Evolutionary conservation across 2,113 vertebrate species (phyloP).

Genomic region (Istiophorus platypterus): DNA sequence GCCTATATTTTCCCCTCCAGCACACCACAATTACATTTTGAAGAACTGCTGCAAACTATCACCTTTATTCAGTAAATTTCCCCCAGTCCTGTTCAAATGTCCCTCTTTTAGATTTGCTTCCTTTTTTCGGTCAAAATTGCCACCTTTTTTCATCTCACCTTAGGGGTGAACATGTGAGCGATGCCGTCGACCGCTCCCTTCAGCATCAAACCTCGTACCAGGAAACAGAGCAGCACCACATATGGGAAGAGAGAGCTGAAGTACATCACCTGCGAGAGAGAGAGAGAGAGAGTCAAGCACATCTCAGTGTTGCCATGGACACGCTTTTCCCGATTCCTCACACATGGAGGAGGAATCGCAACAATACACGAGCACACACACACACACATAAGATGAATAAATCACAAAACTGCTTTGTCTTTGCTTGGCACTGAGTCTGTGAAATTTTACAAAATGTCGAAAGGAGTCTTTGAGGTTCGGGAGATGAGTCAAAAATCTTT

Average conservation of each 20-base stretch:
- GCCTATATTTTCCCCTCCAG: background rate
- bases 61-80: background rate
- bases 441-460: conserved; percentile 45
- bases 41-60: background rate
- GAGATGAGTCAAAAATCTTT: conserved; percentile 40
- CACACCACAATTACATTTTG: background rate
- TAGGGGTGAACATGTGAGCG: conserved; percentile 98
- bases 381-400: conserved; percentile 19
- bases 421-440: conserved; percentile 47
- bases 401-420: conserved; percentile 40
- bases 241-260: conserved; percentile 99
- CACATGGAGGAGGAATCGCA: conserved; percentile 42
- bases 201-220: conserved; percentile 93
- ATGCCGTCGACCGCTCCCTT: conserved; percentile 95
- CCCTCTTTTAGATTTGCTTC: too few relatives aligned
- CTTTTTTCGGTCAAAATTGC: background rate
- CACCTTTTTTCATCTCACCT: conserved; percentile 84
- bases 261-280: conserved; percentile 93
- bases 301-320: conserved; percentile 68
- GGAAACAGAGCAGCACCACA: conserved; percentile 96
- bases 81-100: background rate
- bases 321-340: conserved; percentile 54
- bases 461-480: conserved; percentile 35
- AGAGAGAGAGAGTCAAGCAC: conserved; percentile 38
- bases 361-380: conserved; percentile 24